Conservation (phyloP, 2,797 vertebrate species). For the Cynopterus sphinx region DNA sequence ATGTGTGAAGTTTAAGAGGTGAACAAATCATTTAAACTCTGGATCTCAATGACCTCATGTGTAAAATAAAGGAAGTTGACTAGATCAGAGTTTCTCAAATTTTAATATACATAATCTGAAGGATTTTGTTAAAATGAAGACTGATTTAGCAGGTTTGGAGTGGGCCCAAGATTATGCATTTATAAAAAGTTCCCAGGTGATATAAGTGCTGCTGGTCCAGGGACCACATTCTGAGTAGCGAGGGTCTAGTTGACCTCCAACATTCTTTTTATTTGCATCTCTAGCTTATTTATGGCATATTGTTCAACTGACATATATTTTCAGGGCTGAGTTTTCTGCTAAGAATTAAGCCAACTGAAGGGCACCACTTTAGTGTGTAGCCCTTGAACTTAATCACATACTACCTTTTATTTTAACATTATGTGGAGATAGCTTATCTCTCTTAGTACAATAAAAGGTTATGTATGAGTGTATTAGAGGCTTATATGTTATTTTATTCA, state of each 20-base stretch:
- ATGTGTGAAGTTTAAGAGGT: background rate
- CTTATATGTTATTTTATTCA: slow-evolving; percentile 7
- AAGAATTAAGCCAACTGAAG: background rate
- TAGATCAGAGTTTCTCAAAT: background rate
- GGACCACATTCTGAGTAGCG: background rate
- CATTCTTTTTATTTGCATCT: slow-evolving; percentile 22
- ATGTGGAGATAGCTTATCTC: background rate
- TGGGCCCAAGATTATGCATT: background rate
- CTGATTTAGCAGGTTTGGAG: background rate
- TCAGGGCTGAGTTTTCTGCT: background rate
- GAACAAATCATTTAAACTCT: slow-evolving; percentile 16
- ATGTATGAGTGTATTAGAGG: background rate
- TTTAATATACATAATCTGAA: background rate
- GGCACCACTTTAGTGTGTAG: background rate
- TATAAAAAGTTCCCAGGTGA: background rate
- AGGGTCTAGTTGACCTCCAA: background rate
- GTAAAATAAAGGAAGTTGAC: slow-evolving; percentile 17
- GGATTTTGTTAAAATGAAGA: slow-evolving; percentile 16
- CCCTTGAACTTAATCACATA: slow-evolving; percentile 11
- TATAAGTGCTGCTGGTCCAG: background rate
- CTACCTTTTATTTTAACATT: slow-evolving; percentile 2
- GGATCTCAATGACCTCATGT: background rate
- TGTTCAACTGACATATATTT: background rate
- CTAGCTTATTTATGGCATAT: background rate
- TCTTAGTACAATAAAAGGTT: background rate